A percentile compares a stretch with the other conserved stretches of the same genome.
Conservation (phyloP, 1,140 invertebrate species). For the Drosophila lowei region DNA sequence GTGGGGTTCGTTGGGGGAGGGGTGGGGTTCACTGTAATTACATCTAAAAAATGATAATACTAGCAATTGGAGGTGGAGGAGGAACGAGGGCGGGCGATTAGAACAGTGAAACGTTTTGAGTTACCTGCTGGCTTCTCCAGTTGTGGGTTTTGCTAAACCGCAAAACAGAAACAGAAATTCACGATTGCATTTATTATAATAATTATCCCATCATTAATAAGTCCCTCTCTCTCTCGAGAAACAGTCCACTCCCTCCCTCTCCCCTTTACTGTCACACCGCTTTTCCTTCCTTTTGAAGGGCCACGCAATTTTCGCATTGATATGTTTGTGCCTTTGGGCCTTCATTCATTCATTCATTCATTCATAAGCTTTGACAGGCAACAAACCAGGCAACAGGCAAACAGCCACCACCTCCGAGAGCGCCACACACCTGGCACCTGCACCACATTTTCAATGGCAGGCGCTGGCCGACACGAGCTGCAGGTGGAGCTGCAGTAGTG, state of each 20-base stretch:
- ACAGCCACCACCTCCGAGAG: constrained; percentile 10
- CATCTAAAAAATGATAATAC: constrained; percentile 39
- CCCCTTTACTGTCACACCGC: too few relatives aligned
- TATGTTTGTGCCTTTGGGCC: constrained; percentile 28
- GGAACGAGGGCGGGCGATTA: too few relatives aligned
- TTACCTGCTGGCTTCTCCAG: constrained; percentile 53
- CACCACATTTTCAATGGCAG: constrained; percentile 72
- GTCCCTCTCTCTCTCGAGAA: constrained; percentile 8
- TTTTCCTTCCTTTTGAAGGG: constrained; percentile 30
- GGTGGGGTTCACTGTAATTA: constrained; percentile 46
- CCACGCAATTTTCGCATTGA: constrained; percentile 23
- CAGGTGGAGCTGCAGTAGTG: constrained; percentile 15
- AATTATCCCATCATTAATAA: constrained; percentile 60
- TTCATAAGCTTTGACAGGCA: constrained; percentile 53
- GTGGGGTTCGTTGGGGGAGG: too few relatives aligned
- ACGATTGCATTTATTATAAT: constrained; percentile 67
- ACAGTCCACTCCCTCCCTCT: constrained; percentile 10
- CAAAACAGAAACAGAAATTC: constrained; percentile 52
- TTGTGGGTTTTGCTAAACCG: constrained; percentile 59
- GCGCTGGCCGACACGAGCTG: constrained; percentile 42
- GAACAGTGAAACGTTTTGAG: constrained; percentile 67
- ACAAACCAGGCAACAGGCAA: constrained; percentile 7
- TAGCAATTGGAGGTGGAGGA: constrained; percentile 63
- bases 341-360: constrained; percentile 34
- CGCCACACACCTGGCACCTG: constrained; percentile 42